Conservation (phyloP, 2,888 invertebrate species). For the Chymomyza amoena region DNA sequence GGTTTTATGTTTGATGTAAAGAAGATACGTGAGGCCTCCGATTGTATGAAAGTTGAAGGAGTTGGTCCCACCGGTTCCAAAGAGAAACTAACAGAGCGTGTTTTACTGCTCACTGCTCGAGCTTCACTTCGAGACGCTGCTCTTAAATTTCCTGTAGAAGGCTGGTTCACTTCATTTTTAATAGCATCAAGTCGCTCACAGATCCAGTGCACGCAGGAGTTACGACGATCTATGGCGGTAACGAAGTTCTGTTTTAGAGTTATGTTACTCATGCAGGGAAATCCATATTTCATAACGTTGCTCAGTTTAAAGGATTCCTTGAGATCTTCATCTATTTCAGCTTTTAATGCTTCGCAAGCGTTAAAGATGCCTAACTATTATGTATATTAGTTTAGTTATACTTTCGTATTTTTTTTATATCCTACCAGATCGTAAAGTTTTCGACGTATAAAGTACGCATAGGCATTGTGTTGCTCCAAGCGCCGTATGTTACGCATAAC, state of each 20-base stretch:
- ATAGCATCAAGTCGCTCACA: conserved; percentile 46
- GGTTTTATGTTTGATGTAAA: conserved; percentile 63
- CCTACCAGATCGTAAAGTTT: conserved; percentile 56
- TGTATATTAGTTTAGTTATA: neutral
- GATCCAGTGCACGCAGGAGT: conserved; percentile 59
- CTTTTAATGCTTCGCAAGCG: neutral
- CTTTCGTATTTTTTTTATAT: neutral
- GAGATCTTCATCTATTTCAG: neutral
- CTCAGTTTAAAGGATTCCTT: conserved; percentile 40
- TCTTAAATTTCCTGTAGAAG: neutral
- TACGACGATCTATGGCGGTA: conserved; percentile 61
- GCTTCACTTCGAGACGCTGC: neutral
- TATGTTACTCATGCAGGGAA: conserved; percentile 65
- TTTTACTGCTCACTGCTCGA: no score
- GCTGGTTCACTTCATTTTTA: neutral
- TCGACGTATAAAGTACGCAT: conserved; percentile 58
- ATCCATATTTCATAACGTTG: conserved; percentile 59
- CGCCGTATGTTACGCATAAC: conserved; percentile 50
- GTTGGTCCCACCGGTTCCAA: neutral
- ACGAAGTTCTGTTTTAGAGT: conserved; percentile 37
- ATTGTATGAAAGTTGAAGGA: conserved; percentile 21
- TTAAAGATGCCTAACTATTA: conserved; percentile 48
- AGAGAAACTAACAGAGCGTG: neutral
- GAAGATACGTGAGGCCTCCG: conserved; percentile 58
- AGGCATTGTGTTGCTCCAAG: conserved; percentile 56